Base-by-base conservation (phyloP, 1,140 invertebrate genomes). In the Colletes latitarsis region DNA sequence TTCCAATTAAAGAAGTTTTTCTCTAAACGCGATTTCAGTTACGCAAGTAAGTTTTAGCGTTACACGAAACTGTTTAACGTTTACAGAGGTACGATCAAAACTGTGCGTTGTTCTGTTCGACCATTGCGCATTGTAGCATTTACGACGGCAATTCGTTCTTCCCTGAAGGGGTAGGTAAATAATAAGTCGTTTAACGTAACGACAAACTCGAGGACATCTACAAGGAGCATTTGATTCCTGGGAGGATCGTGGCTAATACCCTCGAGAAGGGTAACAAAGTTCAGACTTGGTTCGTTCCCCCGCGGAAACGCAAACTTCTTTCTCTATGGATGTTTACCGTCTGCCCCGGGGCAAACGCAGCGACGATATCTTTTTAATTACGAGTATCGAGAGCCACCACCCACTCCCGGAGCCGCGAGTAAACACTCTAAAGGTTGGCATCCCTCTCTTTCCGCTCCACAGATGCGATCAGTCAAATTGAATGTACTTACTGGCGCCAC, bases 391-490 rank as follows among this genome's bases (percentile, higher is more conserved):
- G 19, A 30, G 41, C 6, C 60, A 15, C 21, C 39, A 9, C 17
- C 49, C 12, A 3, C 15, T 46, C 4, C 0, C 10, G 14, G n/a
- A 41, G 46, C 43, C 53, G 3, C 46, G 46, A 77, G 49, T 66
- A 79, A 79, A 79, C 60, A 57, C 15, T 53, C n/a, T 64, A 1
- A n/a, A 41, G 52, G 43, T 1, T 46, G 46, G 15, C 10, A 41
- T 14, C 17, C 62, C 9, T 41, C 43, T 46, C 57, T 55, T 79
- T 41, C 63, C 14, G 60, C 12, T 53, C 8, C 15, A 57, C n/a
- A 62, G 68, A 62, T 72, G 58, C 66, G 75, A 82, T 82, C 70
- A 58, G 30, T 70, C 60, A 85, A 86, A 86, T 85, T 82, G 76
- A 80, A 79, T 86, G 55, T 82, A 82, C 64, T 78, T 74, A 82